phyloP scores from a whole-genome alignment of 2,113 vertebrate genomes.

The Leiothrix lutea region DNA sequence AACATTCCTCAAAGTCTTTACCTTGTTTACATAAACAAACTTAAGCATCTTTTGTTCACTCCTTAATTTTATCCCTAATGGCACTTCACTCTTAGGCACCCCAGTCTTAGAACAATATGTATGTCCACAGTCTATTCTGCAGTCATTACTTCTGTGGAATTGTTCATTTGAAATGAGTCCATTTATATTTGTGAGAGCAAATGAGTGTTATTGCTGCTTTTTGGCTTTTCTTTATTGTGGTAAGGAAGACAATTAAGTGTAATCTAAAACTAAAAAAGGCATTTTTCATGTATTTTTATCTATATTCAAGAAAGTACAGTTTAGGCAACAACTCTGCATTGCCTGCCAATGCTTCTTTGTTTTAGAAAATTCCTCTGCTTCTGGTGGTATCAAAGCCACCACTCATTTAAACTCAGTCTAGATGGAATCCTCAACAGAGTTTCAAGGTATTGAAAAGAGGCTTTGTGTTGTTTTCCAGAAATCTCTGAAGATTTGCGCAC shows the following conservation, averaged over 20 bases:
- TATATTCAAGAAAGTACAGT: not conserved
- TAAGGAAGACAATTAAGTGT: not conserved
- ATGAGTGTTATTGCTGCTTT: not conserved
- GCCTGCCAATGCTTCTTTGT: not conserved
- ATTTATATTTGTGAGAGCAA: not conserved
- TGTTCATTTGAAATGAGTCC: not conserved
- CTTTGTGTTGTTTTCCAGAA: not conserved
- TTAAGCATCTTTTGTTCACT: not conserved
- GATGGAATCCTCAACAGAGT: not conserved
- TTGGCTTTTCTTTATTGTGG: not conserved
- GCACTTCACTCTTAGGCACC: not conserved
- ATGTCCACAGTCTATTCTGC: not conserved
- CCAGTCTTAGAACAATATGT: not conserved
- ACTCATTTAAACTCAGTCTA: not conserved
- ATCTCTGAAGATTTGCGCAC: not conserved
- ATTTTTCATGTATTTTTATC: not conserved
- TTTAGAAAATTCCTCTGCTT: not conserved
- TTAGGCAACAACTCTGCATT: not conserved
- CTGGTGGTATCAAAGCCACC: not conserved
- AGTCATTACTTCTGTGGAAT: not conserved
- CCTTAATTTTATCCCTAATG: not conserved
- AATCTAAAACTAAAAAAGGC: not conserved
- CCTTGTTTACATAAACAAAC: not conserved
- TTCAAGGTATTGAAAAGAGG: not conserved
- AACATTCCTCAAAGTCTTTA: not conserved